A percentile compares a stretch with the other conserved stretches of the same genome.
Conservation (phyloP, 2,888 invertebrate genomes). For the Tenodera sinensis region DNA sequence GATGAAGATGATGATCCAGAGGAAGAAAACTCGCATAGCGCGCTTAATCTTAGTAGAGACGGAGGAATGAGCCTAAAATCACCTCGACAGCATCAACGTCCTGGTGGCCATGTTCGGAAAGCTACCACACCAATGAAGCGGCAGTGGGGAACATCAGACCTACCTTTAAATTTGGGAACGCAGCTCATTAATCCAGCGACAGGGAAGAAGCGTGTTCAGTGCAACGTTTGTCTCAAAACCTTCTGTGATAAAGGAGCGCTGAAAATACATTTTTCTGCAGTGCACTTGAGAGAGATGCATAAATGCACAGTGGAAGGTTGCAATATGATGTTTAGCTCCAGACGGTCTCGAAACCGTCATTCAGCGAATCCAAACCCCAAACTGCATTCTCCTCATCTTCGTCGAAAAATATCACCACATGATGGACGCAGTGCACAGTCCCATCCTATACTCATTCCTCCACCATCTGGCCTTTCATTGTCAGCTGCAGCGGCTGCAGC, state of each 20-base stretch:
- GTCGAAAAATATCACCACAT: constrained; percentile 91
- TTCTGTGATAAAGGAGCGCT: constrained; percentile 99
- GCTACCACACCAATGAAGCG: constrained; percentile 72
- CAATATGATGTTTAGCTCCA: constrained; percentile 98
- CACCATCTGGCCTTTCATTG: constrained; percentile 62
- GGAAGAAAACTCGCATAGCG: constrained; percentile 59
- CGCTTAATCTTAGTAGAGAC: constrained; percentile 61
- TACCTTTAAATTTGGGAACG: constrained; percentile 79
- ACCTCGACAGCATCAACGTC: constrained; percentile 14
- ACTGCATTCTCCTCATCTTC: constrained; percentile 89
- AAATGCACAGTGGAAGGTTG: constrained; percentile 98
- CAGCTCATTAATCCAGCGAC: constrained; percentile 90
- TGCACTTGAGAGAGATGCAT: constrained; percentile 98
- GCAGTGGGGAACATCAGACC: constrained; percentile 68
- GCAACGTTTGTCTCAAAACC: constrained; percentile 96
- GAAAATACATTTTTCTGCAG: constrained; percentile 98
- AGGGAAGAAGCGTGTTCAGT: constrained; percentile 95
- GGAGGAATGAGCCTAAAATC: constrained; percentile 10
- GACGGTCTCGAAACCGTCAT: constrained; percentile 92
- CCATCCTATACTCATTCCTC: constrained; percentile 69
- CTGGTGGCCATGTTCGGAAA: constrained; percentile 34
- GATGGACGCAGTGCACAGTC: constrained; percentile 87
- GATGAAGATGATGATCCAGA: constrained; percentile 56
- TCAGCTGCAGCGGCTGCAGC: constrained; percentile 56
- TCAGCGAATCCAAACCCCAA: constrained; percentile 98